Conservation (phyloP, 92 coral and sea anemone genomes). For the Porites rus region DNA sequence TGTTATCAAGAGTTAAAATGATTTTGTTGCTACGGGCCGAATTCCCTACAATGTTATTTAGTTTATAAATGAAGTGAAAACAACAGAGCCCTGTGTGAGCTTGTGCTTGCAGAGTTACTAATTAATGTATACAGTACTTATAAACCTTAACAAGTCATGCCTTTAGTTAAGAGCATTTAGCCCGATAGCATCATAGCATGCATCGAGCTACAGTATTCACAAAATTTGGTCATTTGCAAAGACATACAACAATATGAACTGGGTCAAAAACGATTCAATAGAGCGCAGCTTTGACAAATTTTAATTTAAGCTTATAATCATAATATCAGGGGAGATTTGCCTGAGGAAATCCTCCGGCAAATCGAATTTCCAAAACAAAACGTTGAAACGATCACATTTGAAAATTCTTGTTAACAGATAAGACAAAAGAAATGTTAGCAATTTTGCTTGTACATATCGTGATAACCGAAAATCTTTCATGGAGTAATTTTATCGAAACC, state of each 20-base stretch:
- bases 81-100: background rate
- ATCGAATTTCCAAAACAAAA: background rate
- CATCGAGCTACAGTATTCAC: background rate
- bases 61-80: background rate
- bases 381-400: background rate
- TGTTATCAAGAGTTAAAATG: background rate
- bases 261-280: background rate
- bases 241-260: background rate
- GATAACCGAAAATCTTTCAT: background rate
- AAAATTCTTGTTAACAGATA: too few relatives aligned
- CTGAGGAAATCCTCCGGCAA: background rate
- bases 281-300: background rate
- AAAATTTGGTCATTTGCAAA: background rate
- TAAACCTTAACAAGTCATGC: background rate
- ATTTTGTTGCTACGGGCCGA: background rate
- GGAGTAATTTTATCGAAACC: constrained; percentile 6
- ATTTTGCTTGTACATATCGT: background rate
- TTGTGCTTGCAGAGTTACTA: background rate
- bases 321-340: too few relatives aligned
- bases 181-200: background rate
- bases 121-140: background rate
- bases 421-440: background rate
- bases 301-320: background rate
- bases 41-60: background rate
- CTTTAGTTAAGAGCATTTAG: background rate